Evolutionary conservation across 2,888 invertebrate species (phyloP).

Genomic region (Pinctada fucata): DNA sequence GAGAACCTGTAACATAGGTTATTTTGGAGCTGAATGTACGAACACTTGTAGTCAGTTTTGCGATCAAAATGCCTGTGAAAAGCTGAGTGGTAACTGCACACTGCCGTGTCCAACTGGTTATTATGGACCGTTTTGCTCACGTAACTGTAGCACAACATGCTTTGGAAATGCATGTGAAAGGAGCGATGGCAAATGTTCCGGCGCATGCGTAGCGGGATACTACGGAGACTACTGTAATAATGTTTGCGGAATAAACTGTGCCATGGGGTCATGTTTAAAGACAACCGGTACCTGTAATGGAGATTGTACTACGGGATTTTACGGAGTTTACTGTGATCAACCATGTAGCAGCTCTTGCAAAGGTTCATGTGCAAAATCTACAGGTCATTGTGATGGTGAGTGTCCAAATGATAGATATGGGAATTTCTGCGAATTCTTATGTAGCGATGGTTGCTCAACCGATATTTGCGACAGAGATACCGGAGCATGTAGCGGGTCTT

Average conservation of each 20-base stretch:
- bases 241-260: constrained; percentile 19
- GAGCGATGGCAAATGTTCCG: constrained; percentile 16
- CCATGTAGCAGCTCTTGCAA: constrained; percentile 14
- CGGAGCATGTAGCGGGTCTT: constrained; percentile 6
- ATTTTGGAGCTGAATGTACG: constrained; percentile 19
- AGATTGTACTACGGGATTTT: constrained; percentile 6
- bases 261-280: constrained; percentile 13
- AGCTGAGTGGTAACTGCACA: constrained; percentile 13
- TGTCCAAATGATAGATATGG: constrained; percentile 17
- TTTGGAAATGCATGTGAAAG: constrained; percentile 19
- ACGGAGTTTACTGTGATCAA: constrained; percentile 27
- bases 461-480: constrained; percentile 14
- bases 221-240: constrained; percentile 22
- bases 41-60: constrained; percentile 15
- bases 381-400: constrained; percentile 13
- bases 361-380: constrained; percentile 11
- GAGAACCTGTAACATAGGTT: constrained; percentile 11
- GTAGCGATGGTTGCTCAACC: constrained; percentile 19
- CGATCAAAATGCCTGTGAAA: constrained; percentile 12
- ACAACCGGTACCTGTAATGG: constrained; percentile 7
- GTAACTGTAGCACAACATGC: constrained; percentile 22
- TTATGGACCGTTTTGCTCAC: constrained; percentile 27
- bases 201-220: constrained; percentile 30
- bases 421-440: constrained; percentile 23
- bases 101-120: constrained; percentile 21